phyloP scores from a whole-genome alignment of 2,797 vertebrate genomes.

The Mycteria americana region DNA sequence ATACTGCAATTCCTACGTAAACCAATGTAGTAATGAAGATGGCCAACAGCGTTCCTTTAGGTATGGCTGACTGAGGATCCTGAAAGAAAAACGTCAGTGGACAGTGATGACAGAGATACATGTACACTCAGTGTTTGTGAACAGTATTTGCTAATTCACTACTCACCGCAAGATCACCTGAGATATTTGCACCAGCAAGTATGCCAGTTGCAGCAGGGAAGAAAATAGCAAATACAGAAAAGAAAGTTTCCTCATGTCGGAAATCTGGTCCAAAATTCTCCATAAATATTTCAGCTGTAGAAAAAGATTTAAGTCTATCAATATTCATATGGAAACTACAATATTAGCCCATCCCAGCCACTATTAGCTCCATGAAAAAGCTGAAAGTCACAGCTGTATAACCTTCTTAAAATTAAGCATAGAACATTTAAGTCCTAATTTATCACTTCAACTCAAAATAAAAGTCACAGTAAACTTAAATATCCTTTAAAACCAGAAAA shows the following conservation, averaged over 20 bases:
- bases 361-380: not conserved
- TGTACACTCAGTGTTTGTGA: not conserved
- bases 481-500: not conserved
- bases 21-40: conserved; percentile 94
- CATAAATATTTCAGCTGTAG: conserved; percentile 86
- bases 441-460: not conserved
- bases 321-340: not conserved
- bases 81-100: conserved; percentile 67
- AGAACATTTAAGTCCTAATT: not conserved
- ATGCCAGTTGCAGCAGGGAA: conserved; percentile 99
- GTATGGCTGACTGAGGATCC: conserved; percentile 97
- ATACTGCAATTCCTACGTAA: conserved; percentile 91
- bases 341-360: not conserved
- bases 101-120: not conserved
- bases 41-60: conserved; percentile 94
- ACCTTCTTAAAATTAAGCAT: not conserved
- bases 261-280: conserved; percentile 97
- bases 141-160: not conserved
- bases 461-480: not conserved
- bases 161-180: conserved; percentile 96
- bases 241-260: conserved; percentile 84
- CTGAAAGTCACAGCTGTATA: not conserved
- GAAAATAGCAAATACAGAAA: conserved; percentile 97
- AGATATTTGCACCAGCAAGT: conserved; percentile 97
- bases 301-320: not conserved